Evolutionary conservation across 2,888 invertebrate genomes (phyloP).

Genomic region (Metacarcinus magister): DNA sequence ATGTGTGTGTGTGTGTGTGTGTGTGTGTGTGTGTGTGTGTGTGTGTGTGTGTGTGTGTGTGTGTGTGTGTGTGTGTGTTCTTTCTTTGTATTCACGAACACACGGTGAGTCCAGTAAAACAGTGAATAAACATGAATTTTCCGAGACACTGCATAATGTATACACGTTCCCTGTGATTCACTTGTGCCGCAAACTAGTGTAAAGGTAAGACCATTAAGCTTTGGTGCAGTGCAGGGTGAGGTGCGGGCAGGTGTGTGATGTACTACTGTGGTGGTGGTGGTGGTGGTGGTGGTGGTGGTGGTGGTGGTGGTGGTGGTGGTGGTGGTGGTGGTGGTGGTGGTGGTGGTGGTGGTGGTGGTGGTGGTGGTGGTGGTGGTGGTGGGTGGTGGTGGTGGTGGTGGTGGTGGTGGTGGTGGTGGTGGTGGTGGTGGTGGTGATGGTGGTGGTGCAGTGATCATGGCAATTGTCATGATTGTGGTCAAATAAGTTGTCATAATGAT

Average conservation of each 20-base stretch:
- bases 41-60: not conserved
- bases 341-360: too few species aligned
- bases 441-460: not conserved
- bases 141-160: not conserved
- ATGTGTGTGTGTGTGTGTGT: not conserved
- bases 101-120: not conserved
- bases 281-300: too few species aligned
- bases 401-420: too few species aligned
- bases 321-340: too few species aligned
- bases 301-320: not conserved
- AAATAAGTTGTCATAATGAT: not conserved
- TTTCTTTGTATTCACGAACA: not conserved
- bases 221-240: not conserved
- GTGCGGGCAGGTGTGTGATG: slow-evolving; percentile 1
- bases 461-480: not conserved
- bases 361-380: too few species aligned
- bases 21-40: not conserved
- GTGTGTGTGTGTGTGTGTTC: not conserved
- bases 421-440: too few species aligned
- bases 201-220: not conserved
- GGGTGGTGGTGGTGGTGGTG: too few species aligned
- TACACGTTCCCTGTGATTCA: not conserved
- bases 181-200: not conserved
- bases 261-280: not conserved
- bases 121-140: not conserved